Base-by-base conservation (phyloP, 1,140 invertebrate species). In the Drosophila seguyi region DNA sequence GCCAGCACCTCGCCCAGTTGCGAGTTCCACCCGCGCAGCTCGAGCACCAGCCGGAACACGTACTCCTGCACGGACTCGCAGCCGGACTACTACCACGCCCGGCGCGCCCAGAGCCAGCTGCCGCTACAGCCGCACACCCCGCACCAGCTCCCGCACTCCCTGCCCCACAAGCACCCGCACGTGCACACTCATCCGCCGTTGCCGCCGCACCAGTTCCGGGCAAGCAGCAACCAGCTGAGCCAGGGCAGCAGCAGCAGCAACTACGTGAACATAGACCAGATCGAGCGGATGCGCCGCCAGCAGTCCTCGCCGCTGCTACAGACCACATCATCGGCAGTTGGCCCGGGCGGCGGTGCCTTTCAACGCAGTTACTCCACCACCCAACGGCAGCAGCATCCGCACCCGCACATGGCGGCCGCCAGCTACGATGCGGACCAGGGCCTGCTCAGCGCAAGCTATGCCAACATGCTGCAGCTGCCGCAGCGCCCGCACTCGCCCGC, bases 241-340 rank as follows among this genome's bases (percentile, higher is more conserved):
- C 59, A 74, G 11, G 65, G 61, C n/a, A 79, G 63, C 36, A 92
- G 72, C 63, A 94, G 93, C 79, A 93, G 93, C 45, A 94, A 94
- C 71, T 94, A 94, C 75, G 94, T 94, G 0, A 94, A 94, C 71
- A 94, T 94, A 41, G 94, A 94, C 72, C 93, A 94, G 72, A 93
- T 94, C 22, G 94, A 94, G 63, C 92, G 93, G 4, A 91, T 94
- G 79, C 83, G 90, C 7, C 81, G 88, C 22, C 87, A 93, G 53
- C 82, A 91, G 39, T 93, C 93, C 6, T 91, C 80, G 13, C 83
- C 91, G 0, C n/a, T 86, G 58, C 47, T 88, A 18, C 79, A 74
- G 14, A 75, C 78, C 22, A 55, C 38, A 3, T 65, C 66, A 6
- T 69, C 66, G 20, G 52, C 52, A 0, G 62, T 63, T 0, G 66